Percentiles rank a stretch among this genome's conserved stretches.
phyloP scores from a whole-genome alignment of 2,888 invertebrate species.

The Acanthacorydalis orientalis region DNA sequence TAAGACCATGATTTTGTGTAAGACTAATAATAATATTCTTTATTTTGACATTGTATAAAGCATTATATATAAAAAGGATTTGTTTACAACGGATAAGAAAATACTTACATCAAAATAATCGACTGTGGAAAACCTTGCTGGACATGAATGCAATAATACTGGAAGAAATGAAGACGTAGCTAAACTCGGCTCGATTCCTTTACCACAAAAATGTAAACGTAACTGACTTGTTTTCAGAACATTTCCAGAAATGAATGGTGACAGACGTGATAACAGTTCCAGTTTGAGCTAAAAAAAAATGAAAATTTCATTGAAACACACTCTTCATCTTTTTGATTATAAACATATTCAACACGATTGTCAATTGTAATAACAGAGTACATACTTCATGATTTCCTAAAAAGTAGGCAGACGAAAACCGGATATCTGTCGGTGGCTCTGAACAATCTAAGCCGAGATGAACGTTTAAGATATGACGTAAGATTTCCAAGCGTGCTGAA shows the following conservation, averaged over 20 bases:
- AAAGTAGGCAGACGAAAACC: constrained; percentile 54
- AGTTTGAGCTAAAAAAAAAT: constrained; percentile 43
- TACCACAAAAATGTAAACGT: constrained; percentile 54
- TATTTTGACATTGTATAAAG: not conserved
- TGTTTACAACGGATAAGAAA: not conserved
- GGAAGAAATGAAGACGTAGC: constrained; percentile 47
- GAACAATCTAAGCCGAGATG: constrained; percentile 50
- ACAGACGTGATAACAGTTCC: constrained; percentile 45
- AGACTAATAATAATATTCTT: not conserved
- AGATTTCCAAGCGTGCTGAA: constrained; percentile 57
- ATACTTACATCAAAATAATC: constrained; percentile 60
- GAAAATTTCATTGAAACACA: constrained; percentile 1
- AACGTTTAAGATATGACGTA: constrained; percentile 53
- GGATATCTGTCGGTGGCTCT: constrained; percentile 16
- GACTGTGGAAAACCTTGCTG: constrained; percentile 70
- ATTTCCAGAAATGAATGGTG: constrained; percentile 29
- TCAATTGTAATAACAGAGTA: too few relatives aligned
- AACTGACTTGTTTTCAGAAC: constrained; percentile 38
- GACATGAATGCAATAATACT: constrained; percentile 61
- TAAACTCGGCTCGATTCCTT: constrained; percentile 37
- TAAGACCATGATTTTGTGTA: too few relatives aligned
- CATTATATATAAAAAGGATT: constrained; percentile 1
- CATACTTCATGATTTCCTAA: constrained; percentile 65
- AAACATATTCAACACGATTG: too few relatives aligned
- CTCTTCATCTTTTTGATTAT: too few relatives aligned